Percentiles rank a stretch among this genome's conserved stretches.
phyloP scores from a whole-genome alignment of 2,113 vertebrate species.

The Nyctereutes procyonoides region DNA sequence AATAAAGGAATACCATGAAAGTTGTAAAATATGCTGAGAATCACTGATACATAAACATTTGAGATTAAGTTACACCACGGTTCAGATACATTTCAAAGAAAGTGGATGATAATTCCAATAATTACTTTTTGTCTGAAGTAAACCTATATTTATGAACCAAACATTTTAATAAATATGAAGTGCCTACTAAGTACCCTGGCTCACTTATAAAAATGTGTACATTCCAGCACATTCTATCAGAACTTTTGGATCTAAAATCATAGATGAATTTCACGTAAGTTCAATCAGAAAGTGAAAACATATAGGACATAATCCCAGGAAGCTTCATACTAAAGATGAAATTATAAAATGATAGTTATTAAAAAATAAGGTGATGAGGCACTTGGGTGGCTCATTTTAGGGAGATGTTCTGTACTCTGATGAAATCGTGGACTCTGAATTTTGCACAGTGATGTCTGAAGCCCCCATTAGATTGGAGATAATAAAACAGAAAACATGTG shows the following conservation, averaged over 20 bases:
- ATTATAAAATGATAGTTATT: not conserved
- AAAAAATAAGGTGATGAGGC: not conserved
- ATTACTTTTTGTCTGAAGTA: not conserved
- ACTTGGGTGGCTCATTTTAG: not conserved
- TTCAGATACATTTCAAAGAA: not conserved
- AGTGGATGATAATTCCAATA: too few relatives aligned
- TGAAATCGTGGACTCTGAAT: not conserved
- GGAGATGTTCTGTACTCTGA: not conserved
- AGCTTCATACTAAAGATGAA: not conserved
- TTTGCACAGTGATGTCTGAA: not conserved
- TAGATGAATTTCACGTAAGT: not conserved
- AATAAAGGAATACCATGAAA: not conserved
- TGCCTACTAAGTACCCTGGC: not conserved
- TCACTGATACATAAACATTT: not conserved
- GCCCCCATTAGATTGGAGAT: not conserved
- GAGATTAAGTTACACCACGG: not conserved
- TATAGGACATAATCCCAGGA: not conserved
- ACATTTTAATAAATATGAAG: not conserved
- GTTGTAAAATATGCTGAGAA: not conserved
- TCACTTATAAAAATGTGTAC: not conserved
- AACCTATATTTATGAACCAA: not conserved
- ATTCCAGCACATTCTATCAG: not conserved
- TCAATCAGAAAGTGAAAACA: not conserved
- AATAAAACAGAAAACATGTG: not conserved
- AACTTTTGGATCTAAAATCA: not conserved